phyloP scores from a whole-genome alignment of 2,797 vertebrate species.

The Nasua narica region DNA sequence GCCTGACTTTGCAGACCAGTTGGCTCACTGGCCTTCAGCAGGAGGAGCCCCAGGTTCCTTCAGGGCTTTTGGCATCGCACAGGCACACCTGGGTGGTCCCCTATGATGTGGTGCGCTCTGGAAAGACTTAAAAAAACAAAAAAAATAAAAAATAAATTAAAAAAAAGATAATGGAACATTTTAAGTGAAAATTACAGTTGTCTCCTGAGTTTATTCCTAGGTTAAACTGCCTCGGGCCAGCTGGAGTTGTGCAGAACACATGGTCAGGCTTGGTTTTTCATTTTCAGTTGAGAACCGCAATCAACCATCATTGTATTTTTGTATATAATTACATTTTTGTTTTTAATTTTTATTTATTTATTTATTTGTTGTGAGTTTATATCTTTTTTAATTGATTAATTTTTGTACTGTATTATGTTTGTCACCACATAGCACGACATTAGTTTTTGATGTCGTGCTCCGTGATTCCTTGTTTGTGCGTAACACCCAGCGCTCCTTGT shows the following conservation, averaged over 20 bases:
- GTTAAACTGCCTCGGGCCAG: neutral
- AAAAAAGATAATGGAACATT: neutral
- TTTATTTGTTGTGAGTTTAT: too few relatives aligned
- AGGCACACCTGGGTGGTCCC: neutral
- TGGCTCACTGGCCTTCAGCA: neutral
- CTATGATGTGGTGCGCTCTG: neutral
- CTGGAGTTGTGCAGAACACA: neutral
- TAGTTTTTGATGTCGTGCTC: too few relatives aligned
- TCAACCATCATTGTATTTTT: neutral
- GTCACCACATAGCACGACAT: too few relatives aligned
- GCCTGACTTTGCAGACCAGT: neutral
- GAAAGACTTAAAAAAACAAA: neutral
- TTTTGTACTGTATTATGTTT: too few relatives aligned
- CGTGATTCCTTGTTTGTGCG: too few relatives aligned
- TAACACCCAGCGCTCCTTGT: neutral
- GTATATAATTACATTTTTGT: neutral
- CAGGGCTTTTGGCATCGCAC: neutral
- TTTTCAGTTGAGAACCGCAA: neutral
- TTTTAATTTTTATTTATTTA: too few relatives aligned
- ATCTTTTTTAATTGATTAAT: too few relatives aligned
- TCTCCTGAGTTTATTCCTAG: neutral
- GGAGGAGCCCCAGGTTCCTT: too few relatives aligned
- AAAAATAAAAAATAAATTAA: too few relatives aligned
- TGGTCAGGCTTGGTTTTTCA: neutral
- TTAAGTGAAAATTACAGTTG: neutral